These are phyloP conservation scores for Smittia aterrima DNA, from an alignment of 2,888 invertebrate species.

Conservation along the genomic window DNA sequence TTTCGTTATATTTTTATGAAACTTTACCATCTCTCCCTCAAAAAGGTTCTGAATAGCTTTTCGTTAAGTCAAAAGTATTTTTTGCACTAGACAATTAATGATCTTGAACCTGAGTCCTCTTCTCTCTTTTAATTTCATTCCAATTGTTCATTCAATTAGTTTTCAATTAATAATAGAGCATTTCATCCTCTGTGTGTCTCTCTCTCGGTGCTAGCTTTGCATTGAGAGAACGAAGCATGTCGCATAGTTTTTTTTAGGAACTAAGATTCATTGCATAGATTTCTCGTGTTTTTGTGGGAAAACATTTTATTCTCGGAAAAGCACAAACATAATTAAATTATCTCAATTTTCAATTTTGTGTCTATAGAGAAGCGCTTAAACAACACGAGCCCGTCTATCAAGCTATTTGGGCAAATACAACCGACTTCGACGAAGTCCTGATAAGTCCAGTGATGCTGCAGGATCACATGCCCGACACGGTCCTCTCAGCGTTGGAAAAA, in stretches of 20 bases:
- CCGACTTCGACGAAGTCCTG: constrained; percentile 81
- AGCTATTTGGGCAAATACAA: constrained; percentile 81
- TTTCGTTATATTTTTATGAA: no score
- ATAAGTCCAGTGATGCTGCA: constrained; percentile 88
- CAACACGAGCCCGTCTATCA: constrained; percentile 79
- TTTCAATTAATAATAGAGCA: no score
- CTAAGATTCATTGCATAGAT: neutral
- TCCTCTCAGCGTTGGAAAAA: constrained; percentile 79
- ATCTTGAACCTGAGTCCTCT: no score
- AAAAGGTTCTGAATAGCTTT: no score
- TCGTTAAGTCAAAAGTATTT: no score
- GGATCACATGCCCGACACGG: constrained; percentile 88
- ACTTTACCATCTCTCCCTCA: no score
- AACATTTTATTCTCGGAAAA: neutral
- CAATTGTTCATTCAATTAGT: no score
- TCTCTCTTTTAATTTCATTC: no score
- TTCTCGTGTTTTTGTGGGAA: neutral
- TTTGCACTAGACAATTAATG: no score
- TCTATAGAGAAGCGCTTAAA: constrained; percentile 63
- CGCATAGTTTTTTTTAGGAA: no score
- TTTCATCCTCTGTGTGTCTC: no score
- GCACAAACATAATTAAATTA: constrained; percentile 7
- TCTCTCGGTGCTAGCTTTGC: no score
- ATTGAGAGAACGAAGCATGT: neutral
- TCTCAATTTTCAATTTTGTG: neutral